phyloP scores from a whole-genome alignment of 2,797 vertebrate genomes.

The Xenops minutus region DNA sequence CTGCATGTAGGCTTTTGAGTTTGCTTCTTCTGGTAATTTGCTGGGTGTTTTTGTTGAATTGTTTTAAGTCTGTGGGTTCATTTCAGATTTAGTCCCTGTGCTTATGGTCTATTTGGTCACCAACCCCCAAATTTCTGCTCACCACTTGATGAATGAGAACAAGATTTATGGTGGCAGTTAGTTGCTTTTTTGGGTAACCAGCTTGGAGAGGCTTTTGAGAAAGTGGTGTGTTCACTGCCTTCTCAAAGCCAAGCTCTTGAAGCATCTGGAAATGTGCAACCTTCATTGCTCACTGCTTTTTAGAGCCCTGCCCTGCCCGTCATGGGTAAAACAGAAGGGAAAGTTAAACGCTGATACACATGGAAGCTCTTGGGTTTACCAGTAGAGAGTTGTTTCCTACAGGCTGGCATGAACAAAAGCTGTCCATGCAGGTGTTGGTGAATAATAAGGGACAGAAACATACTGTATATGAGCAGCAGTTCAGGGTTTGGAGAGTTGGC shows the following conservation, averaged over 20 bases:
- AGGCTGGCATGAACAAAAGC: not conserved
- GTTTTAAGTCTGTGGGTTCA: not conserved
- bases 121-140: not conserved
- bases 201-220: not conserved
- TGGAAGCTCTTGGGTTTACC: not conserved
- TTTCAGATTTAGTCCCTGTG: not conserved
- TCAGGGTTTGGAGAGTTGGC: not conserved
- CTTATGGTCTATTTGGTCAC: not conserved
- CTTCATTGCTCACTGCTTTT: not conserved
- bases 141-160: not conserved
- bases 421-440: not conserved
- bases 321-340: not conserved
- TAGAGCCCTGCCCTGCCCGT: fast-evolving
- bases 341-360: not conserved
- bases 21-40: not conserved
- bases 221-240: not conserved
- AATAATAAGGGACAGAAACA: not conserved
- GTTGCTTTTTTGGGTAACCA: constrained; percentile 8
- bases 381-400: not conserved
- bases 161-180: constrained; percentile 26
- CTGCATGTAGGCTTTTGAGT: not conserved
- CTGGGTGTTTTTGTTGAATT: not conserved
- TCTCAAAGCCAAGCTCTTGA: not conserved
- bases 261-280: not conserved
- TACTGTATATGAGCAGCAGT: not conserved